A percentile compares a stretch with the other conserved stretches of the same genome.
phyloP scores from a whole-genome alignment of 2,888 invertebrate genomes.

The Rugalucina vietnamica region DNA sequence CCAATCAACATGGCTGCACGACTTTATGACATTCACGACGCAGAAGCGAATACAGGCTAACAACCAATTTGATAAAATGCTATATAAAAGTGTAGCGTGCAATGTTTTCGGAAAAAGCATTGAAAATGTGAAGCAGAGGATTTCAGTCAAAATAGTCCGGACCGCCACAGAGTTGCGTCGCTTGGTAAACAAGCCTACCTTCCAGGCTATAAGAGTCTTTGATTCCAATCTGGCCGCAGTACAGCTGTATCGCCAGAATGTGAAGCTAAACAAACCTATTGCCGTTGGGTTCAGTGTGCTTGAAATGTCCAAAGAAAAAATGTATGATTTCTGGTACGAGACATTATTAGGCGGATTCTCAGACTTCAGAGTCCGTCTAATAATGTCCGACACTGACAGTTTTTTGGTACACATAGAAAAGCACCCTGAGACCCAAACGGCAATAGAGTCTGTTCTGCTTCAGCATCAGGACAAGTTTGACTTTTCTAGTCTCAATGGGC shows the following conservation, averaged over 20 bases:
- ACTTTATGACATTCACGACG: neutral
- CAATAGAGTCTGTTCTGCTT: neutral
- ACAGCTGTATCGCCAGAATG: neutral
- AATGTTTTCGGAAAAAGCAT: neutral
- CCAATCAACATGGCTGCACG: neutral
- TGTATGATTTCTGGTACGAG: constrained; percentile 19
- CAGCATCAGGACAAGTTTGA: neutral
- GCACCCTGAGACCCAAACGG: neutral
- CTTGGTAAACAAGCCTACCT: neutral
- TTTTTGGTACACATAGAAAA: constrained; percentile 11
- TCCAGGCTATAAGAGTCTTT: constrained; percentile 12
- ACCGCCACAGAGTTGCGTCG: neutral
- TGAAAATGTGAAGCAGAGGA: neutral
- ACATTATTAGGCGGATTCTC: neutral
- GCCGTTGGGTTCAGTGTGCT: constrained; percentile 7
- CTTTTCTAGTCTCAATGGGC: constrained; percentile 1
- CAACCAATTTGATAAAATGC: neutral
- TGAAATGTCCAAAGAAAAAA: constrained; percentile 4
- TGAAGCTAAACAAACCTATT: constrained; percentile 23
- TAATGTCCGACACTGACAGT: constrained; percentile 16
- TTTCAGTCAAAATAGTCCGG: neutral
- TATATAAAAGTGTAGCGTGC: neutral
- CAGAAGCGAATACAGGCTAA: neutral
- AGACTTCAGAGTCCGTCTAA: neutral
- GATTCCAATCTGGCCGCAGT: constrained; percentile 14